Conservation (phyloP, 2,888 invertebrate species). For the Dryococelus australis region DNA sequence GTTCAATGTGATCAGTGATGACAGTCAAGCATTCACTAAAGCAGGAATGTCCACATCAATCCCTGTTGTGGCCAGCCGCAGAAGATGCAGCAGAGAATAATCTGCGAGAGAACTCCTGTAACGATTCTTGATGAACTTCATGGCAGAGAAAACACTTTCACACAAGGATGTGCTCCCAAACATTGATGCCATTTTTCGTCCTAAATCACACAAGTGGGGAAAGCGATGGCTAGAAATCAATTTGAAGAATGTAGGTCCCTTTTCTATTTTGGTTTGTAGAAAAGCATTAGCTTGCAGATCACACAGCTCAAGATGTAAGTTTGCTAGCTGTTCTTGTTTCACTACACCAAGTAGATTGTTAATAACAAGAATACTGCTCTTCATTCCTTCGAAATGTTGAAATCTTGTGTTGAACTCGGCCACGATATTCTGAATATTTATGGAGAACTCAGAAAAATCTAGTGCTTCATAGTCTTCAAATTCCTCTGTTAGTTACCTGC, state of each 20-base stretch:
- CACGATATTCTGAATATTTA: not conserved
- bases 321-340: not conserved
- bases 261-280: conserved; percentile 2
- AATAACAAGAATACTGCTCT: conserved; percentile 12
- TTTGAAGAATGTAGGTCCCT: conserved; percentile 7
- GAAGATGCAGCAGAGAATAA: too few species aligned
- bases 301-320: conserved; percentile 8
- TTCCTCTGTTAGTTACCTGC: conserved; percentile 27
- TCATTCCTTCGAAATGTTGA: not conserved
- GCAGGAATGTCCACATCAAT: too few species aligned
- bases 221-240: not conserved
- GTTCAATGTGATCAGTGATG: too few species aligned
- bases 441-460: conserved; percentile 12
- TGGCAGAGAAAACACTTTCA: too few species aligned
- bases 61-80: too few species aligned
- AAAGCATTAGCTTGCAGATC: not conserved
- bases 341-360: not conserved
- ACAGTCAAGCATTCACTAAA: too few species aligned
- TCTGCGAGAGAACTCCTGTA: too few species aligned
- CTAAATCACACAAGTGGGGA: not conserved
- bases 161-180: conserved; percentile 21
- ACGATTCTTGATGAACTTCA: too few species aligned
- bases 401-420: conserved; percentile 12
- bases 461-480: not conserved
- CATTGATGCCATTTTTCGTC: conserved; percentile 11